Conservation (phyloP, 2,888 invertebrate species). For the Orchestes rusci region DNA sequence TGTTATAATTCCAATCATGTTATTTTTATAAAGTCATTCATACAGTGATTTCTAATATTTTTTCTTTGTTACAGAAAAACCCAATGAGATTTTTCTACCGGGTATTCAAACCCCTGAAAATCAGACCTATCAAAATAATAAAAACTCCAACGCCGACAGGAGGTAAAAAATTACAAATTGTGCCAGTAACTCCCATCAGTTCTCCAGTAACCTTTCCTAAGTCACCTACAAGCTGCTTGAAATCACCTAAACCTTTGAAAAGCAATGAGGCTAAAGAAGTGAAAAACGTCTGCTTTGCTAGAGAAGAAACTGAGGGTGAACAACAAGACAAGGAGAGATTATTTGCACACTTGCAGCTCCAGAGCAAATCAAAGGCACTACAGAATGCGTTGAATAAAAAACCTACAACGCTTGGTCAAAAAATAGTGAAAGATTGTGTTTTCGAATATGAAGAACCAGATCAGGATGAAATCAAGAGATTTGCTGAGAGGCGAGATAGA, state of each 20-base stretch:
- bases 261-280: slow-evolving; percentile 19
- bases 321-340: slow-evolving; percentile 35
- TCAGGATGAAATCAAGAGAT: slow-evolving; percentile 42
- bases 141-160: slow-evolving; percentile 39
- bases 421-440: slow-evolving; percentile 35
- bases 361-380: slow-evolving; percentile 36
- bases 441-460: slow-evolving; percentile 42
- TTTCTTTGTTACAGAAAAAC: slow-evolving; percentile 46
- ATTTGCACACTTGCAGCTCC: slow-evolving; percentile 39
- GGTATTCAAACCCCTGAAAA: slow-evolving; percentile 45
- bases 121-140: slow-evolving; percentile 41
- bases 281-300: slow-evolving; percentile 9
- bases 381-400: slow-evolving; percentile 29
- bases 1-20: no score
- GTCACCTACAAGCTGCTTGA: neutral
- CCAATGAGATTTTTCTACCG: slow-evolving; percentile 61
- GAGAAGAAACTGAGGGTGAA: slow-evolving; percentile 32
- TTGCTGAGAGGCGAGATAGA: slow-evolving; percentile 42
- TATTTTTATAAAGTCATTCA: no score
- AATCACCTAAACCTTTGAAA: slow-evolving; percentile 11
- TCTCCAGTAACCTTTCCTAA: slow-evolving; percentile 4
- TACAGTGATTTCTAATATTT: no score
- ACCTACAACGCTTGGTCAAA: slow-evolving; percentile 22
- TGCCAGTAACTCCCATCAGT: slow-evolving; percentile 30
- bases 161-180: slow-evolving; percentile 41